Percentiles rank a stretch among this genome's conserved stretches.
phyloP scores from a whole-genome alignment of 2,888 invertebrate species.

The Corbicula japonica region DNA sequence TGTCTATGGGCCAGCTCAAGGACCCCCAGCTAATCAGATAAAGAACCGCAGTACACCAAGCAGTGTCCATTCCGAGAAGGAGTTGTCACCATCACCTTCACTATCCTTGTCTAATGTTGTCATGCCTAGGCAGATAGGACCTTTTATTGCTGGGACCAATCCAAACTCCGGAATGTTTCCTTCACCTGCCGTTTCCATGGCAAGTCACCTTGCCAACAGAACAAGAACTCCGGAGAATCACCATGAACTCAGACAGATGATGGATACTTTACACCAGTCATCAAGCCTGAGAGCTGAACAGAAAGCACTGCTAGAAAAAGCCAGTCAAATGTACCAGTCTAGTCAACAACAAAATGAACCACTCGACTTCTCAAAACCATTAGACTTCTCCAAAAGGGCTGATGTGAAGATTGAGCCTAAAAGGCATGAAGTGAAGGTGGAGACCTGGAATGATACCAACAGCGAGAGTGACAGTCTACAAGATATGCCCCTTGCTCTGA shows the following conservation, averaged over 20 bases:
- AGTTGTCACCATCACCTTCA: conserved; percentile 26
- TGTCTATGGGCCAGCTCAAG: conserved; percentile 60
- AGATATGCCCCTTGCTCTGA: conserved; percentile 54
- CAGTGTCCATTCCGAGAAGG: conserved; percentile 26
- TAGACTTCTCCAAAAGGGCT: conserved; percentile 63
- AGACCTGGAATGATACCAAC: conserved; percentile 61
- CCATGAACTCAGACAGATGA: conserved; percentile 57
- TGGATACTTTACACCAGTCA: conserved; percentile 38
- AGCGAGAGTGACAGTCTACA: conserved; percentile 56
- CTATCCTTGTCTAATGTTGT: conserved; percentile 62
- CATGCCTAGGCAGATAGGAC: conserved; percentile 80
- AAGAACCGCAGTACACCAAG: conserved; percentile 49
- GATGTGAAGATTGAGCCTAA: conserved; percentile 59
- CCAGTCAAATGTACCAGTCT: not conserved
- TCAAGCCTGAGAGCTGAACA: conserved; percentile 7
- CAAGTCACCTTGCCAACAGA: conserved; percentile 25
- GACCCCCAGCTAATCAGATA: conserved; percentile 31
- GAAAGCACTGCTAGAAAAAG: conserved; percentile 12
- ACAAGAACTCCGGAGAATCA: conserved; percentile 51
- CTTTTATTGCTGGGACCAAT: conserved; percentile 76
- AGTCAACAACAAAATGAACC: conserved; percentile 66
- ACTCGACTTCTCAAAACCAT: conserved; percentile 65
- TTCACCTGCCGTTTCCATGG: conserved; percentile 18
- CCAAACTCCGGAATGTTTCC: conserved; percentile 17
- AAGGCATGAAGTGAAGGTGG: conserved; percentile 49